Base-by-base conservation (phyloP, 1,140 invertebrate species). In the Littorina saxatilis region DNA sequence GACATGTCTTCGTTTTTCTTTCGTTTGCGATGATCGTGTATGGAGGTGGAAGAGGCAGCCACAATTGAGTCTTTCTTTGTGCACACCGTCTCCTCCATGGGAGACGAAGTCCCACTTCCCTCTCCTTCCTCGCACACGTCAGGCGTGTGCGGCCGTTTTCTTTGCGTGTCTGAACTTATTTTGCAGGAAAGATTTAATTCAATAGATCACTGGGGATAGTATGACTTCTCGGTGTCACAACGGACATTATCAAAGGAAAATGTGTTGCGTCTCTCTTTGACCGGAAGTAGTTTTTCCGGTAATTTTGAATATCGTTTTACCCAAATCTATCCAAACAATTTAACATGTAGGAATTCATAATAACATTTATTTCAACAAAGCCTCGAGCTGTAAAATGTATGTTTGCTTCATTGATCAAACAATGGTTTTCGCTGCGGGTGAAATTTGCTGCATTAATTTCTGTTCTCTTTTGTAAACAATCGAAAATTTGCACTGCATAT, bases 1-100 rank as follows among this genome's bases (percentile, higher is more conserved):
- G 17, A 63, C 35, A 55, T 77, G 61, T 61, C 76, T 32, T 29
- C 55, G 32, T 43, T 39, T 78, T 39, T 78, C 58, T 78, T 78
- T 43, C 76, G 2, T 43, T 73, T 73, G 32, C 70, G 52, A 29
- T 61, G 58, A 66, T 78, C 76, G 23, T 17, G 66, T 23, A 17
- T 23, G 35, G 27, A 20, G 32, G 37, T 39, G 15, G 66, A 9
- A 68, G 37, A 17, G 23, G 66, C 17, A 13, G n/a, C n/a, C n/a
- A n/a, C n/a, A n/a, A 32, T 20, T 20, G 32, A 35, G 66, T 68
- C 23, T 39, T 68, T 68, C 15, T 68, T 23, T 0, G 35, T 39
- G 35, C 66, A 47, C 43, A 47, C 66, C 66, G 37, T 20, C 35
- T 68, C 15, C 39, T 68, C 66, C 66, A 68, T 68, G 66, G 66